Conservation (phyloP, 2,888 invertebrate species). For the Ectemnius lituratus region DNA sequence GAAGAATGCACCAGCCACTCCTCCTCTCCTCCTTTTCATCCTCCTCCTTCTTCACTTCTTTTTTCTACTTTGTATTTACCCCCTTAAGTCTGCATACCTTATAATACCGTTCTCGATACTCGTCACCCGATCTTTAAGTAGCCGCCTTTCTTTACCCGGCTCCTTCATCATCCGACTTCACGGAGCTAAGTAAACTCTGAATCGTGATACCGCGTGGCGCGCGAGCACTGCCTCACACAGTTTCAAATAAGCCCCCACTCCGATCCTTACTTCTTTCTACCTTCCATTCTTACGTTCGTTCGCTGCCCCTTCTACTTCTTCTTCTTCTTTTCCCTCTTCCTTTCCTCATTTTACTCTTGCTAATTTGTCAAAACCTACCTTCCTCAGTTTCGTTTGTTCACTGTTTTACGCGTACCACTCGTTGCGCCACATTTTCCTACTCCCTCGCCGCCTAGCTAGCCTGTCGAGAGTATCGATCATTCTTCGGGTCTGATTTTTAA, state of each 20-base stretch:
- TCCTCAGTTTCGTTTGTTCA: too few species aligned
- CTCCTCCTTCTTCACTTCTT: neutral
- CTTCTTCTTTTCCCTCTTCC: slow-evolving; percentile 19
- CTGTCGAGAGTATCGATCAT: slow-evolving; percentile 70
- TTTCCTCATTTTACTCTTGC: slow-evolving; percentile 27
- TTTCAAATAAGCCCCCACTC: neutral
- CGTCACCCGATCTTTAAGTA: slow-evolving; percentile 25
- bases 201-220: neutral
- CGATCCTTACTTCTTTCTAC: neutral
- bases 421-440: neutral
- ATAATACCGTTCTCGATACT: slow-evolving; percentile 8
- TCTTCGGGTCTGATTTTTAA: slow-evolving; percentile 72
- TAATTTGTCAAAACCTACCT: neutral
- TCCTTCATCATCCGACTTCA: slow-evolving; percentile 11
- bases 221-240: neutral
- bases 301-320: slow-evolving; percentile 15
- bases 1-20: neutral
- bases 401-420: too few species aligned
- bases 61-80: neutral
- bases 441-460: slow-evolving; percentile 20
- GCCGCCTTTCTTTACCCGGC: neutral
- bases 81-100: slow-evolving; percentile 20
- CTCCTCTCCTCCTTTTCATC: neutral
- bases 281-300: neutral
- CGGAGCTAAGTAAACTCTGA: slow-evolving; percentile 3